Conservation (phyloP, 23 tunicate genomes). For the Ciona savignyi region DNA sequence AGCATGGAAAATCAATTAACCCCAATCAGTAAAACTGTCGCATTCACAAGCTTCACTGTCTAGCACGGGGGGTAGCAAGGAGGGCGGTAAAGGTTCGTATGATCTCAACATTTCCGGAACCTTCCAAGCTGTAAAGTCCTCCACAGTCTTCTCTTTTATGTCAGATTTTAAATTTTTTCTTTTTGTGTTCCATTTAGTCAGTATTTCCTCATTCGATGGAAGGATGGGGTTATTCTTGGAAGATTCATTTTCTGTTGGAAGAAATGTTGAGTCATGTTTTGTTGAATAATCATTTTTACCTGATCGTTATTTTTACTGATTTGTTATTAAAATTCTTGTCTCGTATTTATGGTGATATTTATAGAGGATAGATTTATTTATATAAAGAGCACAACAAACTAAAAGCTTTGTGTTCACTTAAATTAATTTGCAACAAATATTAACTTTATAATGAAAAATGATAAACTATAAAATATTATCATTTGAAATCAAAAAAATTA, state of each 20-base stretch:
- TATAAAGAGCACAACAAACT: neutral
- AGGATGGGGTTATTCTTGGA: neutral
- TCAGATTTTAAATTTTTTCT: neutral
- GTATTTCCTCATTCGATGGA: neutral
- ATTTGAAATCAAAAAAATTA: too few relatives aligned
- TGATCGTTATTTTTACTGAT: too few relatives aligned
- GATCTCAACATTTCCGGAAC: neutral
- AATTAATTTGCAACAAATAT: too few relatives aligned
- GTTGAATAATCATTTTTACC: too few relatives aligned
- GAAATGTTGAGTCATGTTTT: too few relatives aligned
- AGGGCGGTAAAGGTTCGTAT: constrained; percentile 19
- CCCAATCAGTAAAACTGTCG: constrained; percentile 28
- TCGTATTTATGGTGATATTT: too few relatives aligned
- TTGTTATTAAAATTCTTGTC: too few relatives aligned
- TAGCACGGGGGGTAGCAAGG: constrained; percentile 25
- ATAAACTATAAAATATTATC: too few relatives aligned
- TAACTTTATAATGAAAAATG: too few relatives aligned
- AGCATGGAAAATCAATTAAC: constrained; percentile 12
- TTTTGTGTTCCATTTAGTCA: neutral
- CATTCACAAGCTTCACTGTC: constrained; percentile 18
- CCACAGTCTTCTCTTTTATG: neutral
- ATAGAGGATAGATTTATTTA: too few relatives aligned
- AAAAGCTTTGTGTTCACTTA: neutral
- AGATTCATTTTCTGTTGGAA: neutral
- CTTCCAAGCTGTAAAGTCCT: neutral